Evolutionary conservation across 1,140 invertebrate genomes (phyloP).

Genomic region (Lasioglossum albipes): DNA sequence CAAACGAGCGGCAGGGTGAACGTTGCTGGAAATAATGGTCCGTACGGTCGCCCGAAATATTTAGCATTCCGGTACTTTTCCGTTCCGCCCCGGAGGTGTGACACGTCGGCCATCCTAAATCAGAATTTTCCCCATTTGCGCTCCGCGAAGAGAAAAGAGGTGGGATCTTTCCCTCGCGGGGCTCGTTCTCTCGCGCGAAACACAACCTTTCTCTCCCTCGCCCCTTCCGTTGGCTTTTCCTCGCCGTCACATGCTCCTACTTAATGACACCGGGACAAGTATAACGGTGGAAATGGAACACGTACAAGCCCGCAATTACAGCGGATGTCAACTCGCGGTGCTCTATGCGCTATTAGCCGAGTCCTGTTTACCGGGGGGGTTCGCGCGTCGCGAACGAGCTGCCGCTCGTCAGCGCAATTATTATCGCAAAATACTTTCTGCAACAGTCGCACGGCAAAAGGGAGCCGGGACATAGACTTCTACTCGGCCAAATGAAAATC

Average conservation of each 20-base stretch:
- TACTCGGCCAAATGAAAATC: conserved; percentile 28
- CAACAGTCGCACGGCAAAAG: not conserved
- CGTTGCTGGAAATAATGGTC: not conserved
- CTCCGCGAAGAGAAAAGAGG: not conserved
- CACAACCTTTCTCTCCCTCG: not conserved
- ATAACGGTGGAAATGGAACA: conserved; percentile 26
- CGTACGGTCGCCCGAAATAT: not conserved
- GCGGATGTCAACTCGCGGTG: not conserved
- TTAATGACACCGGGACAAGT: not conserved
- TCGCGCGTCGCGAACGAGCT: conserved; percentile 14
- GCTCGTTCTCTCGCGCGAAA: conserved; percentile 2
- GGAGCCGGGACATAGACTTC: too few species aligned
- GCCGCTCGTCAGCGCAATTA: conserved; percentile 23
- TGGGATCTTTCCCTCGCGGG: conserved; percentile 1
- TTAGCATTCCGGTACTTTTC: not conserved
- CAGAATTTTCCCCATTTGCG: not conserved
- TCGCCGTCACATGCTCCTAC: not conserved
- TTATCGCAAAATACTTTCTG: conserved; percentile 29
- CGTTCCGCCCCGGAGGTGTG: not conserved
- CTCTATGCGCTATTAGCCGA: conserved; percentile 23
- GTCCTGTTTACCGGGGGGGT: conserved; percentile 21
- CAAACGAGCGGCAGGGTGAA: not conserved
- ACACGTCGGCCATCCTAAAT: not conserved
- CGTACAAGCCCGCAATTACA: conserved; percentile 25
- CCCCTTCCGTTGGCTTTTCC: not conserved